Base-by-base conservation (phyloP, 1,140 invertebrate genomes). In the Heliconius hermathena region DNA sequence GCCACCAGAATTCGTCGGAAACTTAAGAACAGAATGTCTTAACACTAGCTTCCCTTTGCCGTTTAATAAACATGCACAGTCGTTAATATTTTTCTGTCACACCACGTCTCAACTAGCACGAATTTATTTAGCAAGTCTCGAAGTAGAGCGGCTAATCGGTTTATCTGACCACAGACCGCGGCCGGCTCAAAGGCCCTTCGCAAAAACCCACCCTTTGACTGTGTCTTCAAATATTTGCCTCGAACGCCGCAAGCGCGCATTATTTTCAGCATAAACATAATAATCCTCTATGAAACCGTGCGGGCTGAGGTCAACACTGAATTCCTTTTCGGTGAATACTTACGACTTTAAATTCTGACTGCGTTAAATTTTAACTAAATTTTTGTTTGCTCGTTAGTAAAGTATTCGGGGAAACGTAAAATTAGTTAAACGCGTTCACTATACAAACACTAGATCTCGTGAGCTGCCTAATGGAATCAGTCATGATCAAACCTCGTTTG, bases 231-330 rank as follows among this genome's bases (percentile, higher is more conserved):
- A 94, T 93, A 94, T 94, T 93, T 92, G 90, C 85, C 81, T 83
- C 86, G 86, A 90, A 91, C 81, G 83, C 89, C 91, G 81, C 88
- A 87, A 90, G 89, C 88, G 89, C 87, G 89, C 90, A 93, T 94
- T 93, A 94, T 94, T 93, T 93, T 90, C 89, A 85, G 85, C 87
- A 92, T 90, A 93, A 93, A 93, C 91, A 92, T 88, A 89, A 93
- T 94, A 94, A 92, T 91, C 90, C 87, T 88, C 80, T 84, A 85
- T 83, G 84, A 86, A 89, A 88, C 85, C 79, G 80, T 81, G 78
- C 79, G 77, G 80, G 78, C 70, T 80, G 77, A 80, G 82, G 82
- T 83, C 82, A 81, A 76, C 80, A 66, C 71, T 78, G 75, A 82
- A 79, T 79, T 81, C 82, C 76, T 83, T 82, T 83, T 76, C 26